Base-by-base conservation (phyloP, 2,797 vertebrate genomes). In the Pelochelys cantorii region DNA sequence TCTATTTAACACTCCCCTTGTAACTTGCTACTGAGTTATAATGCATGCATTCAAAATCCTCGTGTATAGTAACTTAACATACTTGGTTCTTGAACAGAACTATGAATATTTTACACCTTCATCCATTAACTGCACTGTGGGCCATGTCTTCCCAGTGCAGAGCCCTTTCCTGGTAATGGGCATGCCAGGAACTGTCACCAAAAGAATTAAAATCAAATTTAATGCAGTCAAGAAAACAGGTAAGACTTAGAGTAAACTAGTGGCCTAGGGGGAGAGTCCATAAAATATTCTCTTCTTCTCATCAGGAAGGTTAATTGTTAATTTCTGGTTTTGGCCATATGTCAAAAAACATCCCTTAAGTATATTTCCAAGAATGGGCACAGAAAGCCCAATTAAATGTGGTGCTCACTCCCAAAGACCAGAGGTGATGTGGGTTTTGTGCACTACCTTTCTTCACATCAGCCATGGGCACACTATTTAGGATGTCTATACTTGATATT, bases 241-340 rank as follows among this genome's bases (percentile, higher is more conserved):
- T 95, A 95, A 95, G 92, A 77, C 9, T 34, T 83, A 34, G 31
- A 53, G 15, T 81, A 92, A 91, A 75, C 80, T 86, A 27, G 89
- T 90, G 75, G 84, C 52, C 1, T 48, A 89, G 95, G 79, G 71
- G 93, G 84, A 95, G 93, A 89, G 71, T 92, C 84, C 93, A 95
- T 95, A 90, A 92, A 96, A 94, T 96, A 84, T 89, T 92, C 88
- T 85, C 88, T 48, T 89, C 92, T 95, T 94, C 85, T 95, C 82
- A 89, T 87, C 91, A 79, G 94, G 85, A 86, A 77, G 71, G 71
- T 42, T 75, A 75, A 85, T 79, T 93, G 90, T 77, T 81, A 93
- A 89, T 62, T 85, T 2, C 0, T 86, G 54, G 85, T 91, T 85
- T 92, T 89, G 83, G 90, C 78, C 83, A n/a, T 92, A 85, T 85